phyloP scores from a whole-genome alignment of 1,140 invertebrate genomes.

The Globodera rostochiensis region DNA sequence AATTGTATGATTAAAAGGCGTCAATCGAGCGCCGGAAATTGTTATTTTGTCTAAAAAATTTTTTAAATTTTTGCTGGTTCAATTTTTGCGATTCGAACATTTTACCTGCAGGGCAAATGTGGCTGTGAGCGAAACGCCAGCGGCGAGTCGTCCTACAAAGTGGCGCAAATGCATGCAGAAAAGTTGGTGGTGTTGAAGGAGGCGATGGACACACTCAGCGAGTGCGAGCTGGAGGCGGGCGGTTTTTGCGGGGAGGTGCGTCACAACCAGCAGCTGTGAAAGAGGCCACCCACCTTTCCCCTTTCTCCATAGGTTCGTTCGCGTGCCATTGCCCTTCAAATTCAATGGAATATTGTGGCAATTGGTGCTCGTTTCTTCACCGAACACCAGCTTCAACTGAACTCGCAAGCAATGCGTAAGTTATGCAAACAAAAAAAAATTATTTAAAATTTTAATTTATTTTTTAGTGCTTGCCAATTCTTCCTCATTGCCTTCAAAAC shows the following conservation, averaged over 20 bases:
- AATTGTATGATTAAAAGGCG: conserved; percentile 12
- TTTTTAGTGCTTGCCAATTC: conserved; percentile 35
- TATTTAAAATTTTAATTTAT: conserved; percentile 1
- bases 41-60: too few relatives aligned
- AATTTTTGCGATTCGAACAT: too few relatives aligned
- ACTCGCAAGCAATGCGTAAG: conserved; percentile 36
- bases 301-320: conserved; percentile 32
- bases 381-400: conserved; percentile 39
- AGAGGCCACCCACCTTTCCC: too few relatives aligned
- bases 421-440: not conserved
- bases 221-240: conserved; percentile 36
- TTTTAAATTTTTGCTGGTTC: too few relatives aligned
- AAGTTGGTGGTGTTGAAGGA: conserved; percentile 37
- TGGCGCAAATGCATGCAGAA: conserved; percentile 41
- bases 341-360: conserved; percentile 50
- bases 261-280: too few relatives aligned
- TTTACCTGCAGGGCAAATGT: conserved; percentile 3
- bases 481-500: not conserved
- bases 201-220: conserved; percentile 35
- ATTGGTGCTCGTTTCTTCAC: conserved; percentile 38
- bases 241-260: conserved; percentile 43
- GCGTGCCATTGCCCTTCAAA: conserved; percentile 43
- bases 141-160: conserved; percentile 44
- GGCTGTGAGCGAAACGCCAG: conserved; percentile 34
- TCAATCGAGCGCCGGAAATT: not conserved